Percentiles rank a stretch among this genome's conserved stretches.
Conservation (phyloP, 2,888 invertebrate species). For the Drosophila infuscata region DNA sequence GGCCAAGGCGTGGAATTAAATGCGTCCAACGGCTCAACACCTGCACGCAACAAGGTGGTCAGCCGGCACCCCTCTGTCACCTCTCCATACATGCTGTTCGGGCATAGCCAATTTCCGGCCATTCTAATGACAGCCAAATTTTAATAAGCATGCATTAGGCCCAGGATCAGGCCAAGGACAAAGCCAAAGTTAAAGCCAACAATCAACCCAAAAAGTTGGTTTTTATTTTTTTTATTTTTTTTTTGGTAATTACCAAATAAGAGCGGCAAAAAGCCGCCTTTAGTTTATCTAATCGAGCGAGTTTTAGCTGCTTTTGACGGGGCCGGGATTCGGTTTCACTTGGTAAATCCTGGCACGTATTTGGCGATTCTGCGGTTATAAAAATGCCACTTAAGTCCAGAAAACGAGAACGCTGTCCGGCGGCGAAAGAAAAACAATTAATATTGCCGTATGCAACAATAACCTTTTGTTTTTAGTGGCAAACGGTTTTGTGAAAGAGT, state of each 20-base stretch:
- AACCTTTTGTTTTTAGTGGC: conserved; percentile 75
- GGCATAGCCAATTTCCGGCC: conserved; percentile 53
- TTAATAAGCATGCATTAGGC: conserved; percentile 73
- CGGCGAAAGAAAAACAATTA: conserved; percentile 72
- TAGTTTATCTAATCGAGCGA: conserved; percentile 64
- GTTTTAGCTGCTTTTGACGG: conserved; percentile 17
- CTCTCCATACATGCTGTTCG: background rate
- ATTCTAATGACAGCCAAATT: conserved; percentile 69
- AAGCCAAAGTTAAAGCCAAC: conserved; percentile 29
- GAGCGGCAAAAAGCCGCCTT: conserved; percentile 47
- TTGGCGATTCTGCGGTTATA: conserved; percentile 58
- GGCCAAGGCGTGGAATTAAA: conserved; percentile 51
- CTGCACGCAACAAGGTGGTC: conserved; percentile 59
- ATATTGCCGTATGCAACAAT: conserved; percentile 75
- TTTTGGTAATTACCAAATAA: conserved; percentile 52
- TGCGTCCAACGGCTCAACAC: conserved; percentile 45
- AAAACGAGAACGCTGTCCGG: conserved; percentile 24
- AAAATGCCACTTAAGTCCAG: conserved; percentile 73
- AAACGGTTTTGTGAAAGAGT: background rate
- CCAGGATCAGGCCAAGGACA: background rate
- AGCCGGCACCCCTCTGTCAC: background rate
- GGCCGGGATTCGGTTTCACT: conserved; percentile 10
- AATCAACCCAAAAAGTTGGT: conserved; percentile 44
- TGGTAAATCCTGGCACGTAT: conserved; percentile 55
- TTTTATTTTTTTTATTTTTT: background rate